A percentile compares a stretch with the other conserved stretches of the same genome.
phyloP scores from a whole-genome alignment of 2,888 invertebrate genomes.

The Brachyptera risi region DNA sequence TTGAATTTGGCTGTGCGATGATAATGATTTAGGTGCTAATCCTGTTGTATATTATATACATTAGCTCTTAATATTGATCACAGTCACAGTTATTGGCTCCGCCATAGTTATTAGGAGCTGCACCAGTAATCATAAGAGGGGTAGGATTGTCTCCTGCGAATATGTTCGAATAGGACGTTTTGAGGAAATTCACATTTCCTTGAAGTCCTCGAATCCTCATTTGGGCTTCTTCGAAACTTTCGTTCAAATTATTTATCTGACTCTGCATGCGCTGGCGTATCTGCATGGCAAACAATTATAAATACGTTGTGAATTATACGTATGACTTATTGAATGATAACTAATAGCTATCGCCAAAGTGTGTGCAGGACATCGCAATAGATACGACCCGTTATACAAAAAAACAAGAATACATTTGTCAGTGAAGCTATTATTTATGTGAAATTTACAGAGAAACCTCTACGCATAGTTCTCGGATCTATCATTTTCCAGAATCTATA shows the following conservation, averaged over 20 bases:
- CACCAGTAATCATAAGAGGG: constrained; percentile 7
- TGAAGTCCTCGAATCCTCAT: constrained; percentile 59
- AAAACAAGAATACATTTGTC: no score
- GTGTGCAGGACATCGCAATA: no score
- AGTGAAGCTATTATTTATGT: no score
- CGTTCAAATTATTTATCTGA: constrained; percentile 61
- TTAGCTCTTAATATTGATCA: constrained; percentile 14
- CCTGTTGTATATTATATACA: no score
- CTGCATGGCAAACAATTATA: constrained; percentile 42
- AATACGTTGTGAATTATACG: not conserved
- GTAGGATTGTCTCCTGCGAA: constrained; percentile 32
- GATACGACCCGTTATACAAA: no score
- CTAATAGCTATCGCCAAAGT: no score
- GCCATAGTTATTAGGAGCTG: not conserved
- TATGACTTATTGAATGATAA: not conserved
- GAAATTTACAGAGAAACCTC: no score
- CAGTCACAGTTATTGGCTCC: constrained; percentile 9
- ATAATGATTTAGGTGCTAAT: no score
- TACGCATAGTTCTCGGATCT: no score
- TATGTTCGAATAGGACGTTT: constrained; percentile 45
- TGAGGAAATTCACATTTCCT: constrained; percentile 59
- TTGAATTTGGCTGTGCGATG: not conserved
- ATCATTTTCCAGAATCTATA: no score
- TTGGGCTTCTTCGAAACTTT: constrained; percentile 64
- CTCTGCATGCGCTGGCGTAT: constrained; percentile 65